phyloP scores from a whole-genome alignment of 92 coral and sea anemone genomes.

The Hydrozoanthus gracilis region DNA sequence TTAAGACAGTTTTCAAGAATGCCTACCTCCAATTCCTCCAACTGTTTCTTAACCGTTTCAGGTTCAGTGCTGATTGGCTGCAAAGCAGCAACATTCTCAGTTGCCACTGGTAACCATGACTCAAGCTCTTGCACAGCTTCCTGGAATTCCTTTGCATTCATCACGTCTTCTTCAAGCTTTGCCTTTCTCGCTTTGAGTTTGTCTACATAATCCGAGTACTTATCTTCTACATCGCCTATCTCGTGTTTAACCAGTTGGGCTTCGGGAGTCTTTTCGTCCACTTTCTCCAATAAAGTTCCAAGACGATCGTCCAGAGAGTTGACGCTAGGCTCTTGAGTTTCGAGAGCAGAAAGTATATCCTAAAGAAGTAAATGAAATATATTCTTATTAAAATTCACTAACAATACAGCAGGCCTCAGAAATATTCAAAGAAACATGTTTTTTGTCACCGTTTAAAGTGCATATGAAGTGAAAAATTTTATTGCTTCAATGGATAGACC shows the following conservation, averaged over 20 bases:
- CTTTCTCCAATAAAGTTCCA: slow-evolving; percentile 67
- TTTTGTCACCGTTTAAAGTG: no score
- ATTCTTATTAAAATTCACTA: not conserved
- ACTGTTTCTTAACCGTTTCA: slow-evolving; percentile 83
- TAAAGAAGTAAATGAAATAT: not conserved
- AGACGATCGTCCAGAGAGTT: slow-evolving; percentile 69
- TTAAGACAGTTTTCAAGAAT: not conserved
- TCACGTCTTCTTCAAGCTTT: slow-evolving; percentile 81
- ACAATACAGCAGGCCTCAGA: not conserved
- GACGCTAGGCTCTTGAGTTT: slow-evolving; percentile 75
- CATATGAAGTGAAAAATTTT: no score
- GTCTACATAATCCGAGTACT: slow-evolving; percentile 77
- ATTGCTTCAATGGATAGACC: no score
- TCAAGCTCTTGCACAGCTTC: slow-evolving; percentile 80
- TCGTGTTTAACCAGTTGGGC: slow-evolving; percentile 80
- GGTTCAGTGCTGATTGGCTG: slow-evolving; percentile 98
- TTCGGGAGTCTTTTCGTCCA: slow-evolving; percentile 84
- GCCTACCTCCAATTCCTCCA: slow-evolving; percentile 93
- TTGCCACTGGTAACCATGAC: slow-evolving; percentile 87
- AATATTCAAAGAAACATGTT: no score
- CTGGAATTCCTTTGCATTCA: slow-evolving; percentile 84
- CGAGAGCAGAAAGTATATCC: slow-evolving; percentile 69
- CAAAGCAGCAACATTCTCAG: slow-evolving; percentile 80
- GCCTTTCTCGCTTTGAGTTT: slow-evolving; percentile 79
- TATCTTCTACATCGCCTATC: slow-evolving; percentile 68